Base-by-base conservation (phyloP, 2,888 invertebrate genomes). In the Pandemis cinnamomeana region DNA sequence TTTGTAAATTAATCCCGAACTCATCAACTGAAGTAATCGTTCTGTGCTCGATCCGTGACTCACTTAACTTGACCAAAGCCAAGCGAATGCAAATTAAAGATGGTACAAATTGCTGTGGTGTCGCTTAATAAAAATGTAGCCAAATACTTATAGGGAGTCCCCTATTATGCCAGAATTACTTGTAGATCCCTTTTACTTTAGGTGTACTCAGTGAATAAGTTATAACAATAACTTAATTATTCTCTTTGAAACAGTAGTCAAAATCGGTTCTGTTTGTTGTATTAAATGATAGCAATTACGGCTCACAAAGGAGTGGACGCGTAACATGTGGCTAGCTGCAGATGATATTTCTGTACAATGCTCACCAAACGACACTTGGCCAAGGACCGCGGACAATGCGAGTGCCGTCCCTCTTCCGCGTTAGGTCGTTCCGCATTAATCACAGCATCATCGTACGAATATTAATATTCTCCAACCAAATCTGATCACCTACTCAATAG, bases 351-450 rank as follows among this genome's bases (percentile, higher is more conserved):
- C 48, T 71, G 64, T 75, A 80, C 80, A 77, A 80, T 76, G 78
- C 78, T 77, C 78, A 81, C 77, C 78, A 81, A 84, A 84, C 82
- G 83, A 84, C 82, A 83, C 78, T 78, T 79, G 77, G 79, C 81
- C 90, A 92, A 93, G 92, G 93, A 89, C 82, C 79, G 81, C 81
- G 89, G 90, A 92, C 91, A 92, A 91, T 89, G 85, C 84, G 81
- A 79, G 81, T 79, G 83, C 77, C 83, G 83, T 85, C 83, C 80
- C 79, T 86, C 91, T 93, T 93, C 93, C 93, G 89, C 87, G 90
- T 91, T 88, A 89, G 89, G 90, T 86, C 83, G 85, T 90, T 89
- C 91, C 89, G 87, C 86, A 86, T 89, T 84, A 86, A 87, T 84
- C 86, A 84, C 80, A 80, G 81, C 82, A 84, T 84, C 91, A 85